Base-by-base conservation (phyloP, 2,888 invertebrate species). In the Lysandra bellargus region DNA sequence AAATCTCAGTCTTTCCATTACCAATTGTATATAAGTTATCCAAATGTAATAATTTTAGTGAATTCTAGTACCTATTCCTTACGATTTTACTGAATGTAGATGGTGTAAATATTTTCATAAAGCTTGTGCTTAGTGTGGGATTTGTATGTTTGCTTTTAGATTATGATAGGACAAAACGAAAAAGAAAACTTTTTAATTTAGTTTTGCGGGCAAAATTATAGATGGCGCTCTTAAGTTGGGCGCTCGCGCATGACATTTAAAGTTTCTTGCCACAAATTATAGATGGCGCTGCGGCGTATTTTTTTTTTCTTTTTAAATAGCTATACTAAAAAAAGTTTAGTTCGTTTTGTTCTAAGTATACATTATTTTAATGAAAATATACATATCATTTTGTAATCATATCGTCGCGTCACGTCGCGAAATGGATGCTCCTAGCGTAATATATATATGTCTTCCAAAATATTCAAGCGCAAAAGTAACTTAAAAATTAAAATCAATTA, bases 1-100 rank as follows among this genome's bases (percentile, higher is more conserved):
- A 74, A 75, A 53, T 75, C 76, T 76, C 89, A 91, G 92, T 93
- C 91, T 88, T 92, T 92, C 90, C 90, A 92, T 88, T 89, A 88
- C 89, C 88, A 84, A 85, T 83, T 89, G 89, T 91, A 90, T 87
- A 89, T 89, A 89, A 86, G 86, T 90, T 91, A 91, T 91, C 91
- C 92, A 92, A 92, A 92, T 91, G 91, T 89, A 87, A 89, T 86
- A 81, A 83, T 83, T 85, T 83, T 84, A 87, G 80, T 80, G 88
- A 87, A 84, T 84, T 82, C 87, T 91, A 90, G 89, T 87, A 23
- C 23, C 23, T 23, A 86, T 87, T 88, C 88, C 88, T 87, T 84
- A 57, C 57, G 23, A 74, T 40, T 23, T 61, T 30, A 85, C 83
- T 85, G 82, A 79, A 83, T 86, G 85, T 81, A 81, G 81, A 80